phyloP scores from a whole-genome alignment of 2,113 vertebrate species.

The Tetrax tetrax region DNA sequence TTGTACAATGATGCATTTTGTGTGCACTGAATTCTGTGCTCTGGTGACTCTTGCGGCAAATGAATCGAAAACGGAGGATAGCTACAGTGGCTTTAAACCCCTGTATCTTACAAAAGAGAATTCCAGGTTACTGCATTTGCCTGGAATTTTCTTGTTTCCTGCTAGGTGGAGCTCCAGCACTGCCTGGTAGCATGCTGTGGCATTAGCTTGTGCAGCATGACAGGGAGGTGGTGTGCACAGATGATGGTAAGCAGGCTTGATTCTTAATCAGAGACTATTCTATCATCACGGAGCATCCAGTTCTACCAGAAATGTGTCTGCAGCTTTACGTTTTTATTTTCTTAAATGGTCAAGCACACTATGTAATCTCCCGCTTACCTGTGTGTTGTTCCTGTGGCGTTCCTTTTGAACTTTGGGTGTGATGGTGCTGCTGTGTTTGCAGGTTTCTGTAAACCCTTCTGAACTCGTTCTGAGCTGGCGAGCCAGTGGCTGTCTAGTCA shows the following conservation, averaged over 20 bases:
- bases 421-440: background rate
- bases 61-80: background rate
- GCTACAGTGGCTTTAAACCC: background rate
- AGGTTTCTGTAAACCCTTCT: background rate
- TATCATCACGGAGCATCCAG: background rate
- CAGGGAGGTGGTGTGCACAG: background rate
- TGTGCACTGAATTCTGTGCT: background rate
- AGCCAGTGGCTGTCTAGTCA: background rate
- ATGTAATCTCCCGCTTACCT: background rate
- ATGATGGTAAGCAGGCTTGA: background rate
- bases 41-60: background rate
- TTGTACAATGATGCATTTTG: background rate
- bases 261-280: background rate
- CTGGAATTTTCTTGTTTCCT: background rate
- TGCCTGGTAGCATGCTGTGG: background rate
- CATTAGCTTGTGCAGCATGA: background rate
- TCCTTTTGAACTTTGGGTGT: background rate
- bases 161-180: slow-evolving; percentile 70
- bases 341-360: background rate
- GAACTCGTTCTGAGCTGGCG: background rate
- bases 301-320: background rate
- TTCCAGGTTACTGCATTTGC: background rate
- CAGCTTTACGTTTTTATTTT: background rate
- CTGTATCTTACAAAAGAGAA: background rate
- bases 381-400: background rate